These are phyloP conservation scores for Sepioteuthis lessoniana DNA, from an alignment of 2,888 invertebrate genomes.

Conservation along the genomic window DNA sequence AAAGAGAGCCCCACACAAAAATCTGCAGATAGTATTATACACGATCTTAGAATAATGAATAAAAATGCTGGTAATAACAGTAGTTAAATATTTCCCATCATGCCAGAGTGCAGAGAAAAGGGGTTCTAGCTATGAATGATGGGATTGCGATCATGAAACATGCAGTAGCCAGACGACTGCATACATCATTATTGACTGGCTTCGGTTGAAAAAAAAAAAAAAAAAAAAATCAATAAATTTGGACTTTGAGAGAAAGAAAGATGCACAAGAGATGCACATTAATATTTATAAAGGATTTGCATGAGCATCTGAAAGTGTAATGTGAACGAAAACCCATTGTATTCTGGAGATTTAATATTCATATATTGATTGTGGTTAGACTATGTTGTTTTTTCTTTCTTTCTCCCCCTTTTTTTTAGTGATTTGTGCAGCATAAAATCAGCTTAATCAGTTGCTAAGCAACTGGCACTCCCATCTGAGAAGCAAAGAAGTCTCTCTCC, in stretches of 20 bases:
- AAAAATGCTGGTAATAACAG: background rate
- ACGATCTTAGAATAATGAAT: background rate
- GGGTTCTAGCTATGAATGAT: background rate
- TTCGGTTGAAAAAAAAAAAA: background rate
- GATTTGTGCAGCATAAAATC: background rate
- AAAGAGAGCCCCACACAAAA: too few relatives aligned
- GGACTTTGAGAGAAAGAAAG: background rate
- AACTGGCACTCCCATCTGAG: background rate
- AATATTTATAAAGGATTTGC: constrained; percentile 33
- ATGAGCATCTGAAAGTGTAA: background rate
- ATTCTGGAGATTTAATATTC: constrained; percentile 42
- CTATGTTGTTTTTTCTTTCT: background rate
- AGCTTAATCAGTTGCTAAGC: constrained; percentile 21
- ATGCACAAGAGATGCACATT: background rate
- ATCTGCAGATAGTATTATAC: background rate
- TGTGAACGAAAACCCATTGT: background rate
- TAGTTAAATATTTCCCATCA: background rate
- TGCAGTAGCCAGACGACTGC: constrained; percentile 33
- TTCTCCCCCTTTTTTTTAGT: background rate
- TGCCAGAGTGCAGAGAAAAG: background rate
- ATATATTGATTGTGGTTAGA: constrained; percentile 17
- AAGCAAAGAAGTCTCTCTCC: background rate
- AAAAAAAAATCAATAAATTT: background rate
- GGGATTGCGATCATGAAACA: background rate
- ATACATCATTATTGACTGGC: background rate